Conservation (phyloP, 2,113 vertebrate genomes). For the Gasterosteus aculeatus region DNA sequence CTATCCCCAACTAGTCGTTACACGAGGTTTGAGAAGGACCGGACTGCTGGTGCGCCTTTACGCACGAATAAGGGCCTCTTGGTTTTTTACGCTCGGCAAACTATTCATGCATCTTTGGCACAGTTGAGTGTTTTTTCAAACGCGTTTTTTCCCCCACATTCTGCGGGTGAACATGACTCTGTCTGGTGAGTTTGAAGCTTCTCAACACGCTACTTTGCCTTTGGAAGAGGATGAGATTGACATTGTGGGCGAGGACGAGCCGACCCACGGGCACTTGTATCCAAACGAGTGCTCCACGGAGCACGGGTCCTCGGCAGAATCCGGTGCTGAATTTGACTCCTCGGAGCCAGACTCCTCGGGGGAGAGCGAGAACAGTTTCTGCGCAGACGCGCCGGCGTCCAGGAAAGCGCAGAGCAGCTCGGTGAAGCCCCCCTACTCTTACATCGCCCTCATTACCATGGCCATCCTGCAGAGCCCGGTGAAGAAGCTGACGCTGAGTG, state of each 20-base stretch:
- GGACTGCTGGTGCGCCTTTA: constrained; percentile 50
- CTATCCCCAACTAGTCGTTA: constrained; percentile 14
- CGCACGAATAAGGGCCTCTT: constrained; percentile 35
- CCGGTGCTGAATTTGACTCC: constrained; percentile 70
- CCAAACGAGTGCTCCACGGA: constrained; percentile 45
- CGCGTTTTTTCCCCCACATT: constrained; percentile 8
- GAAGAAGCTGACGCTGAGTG: constrained; percentile 89
- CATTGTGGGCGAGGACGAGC: constrained; percentile 75
- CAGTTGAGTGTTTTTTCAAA: constrained; percentile 1
- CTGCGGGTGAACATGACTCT: constrained; percentile 74
- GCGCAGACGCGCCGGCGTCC: constrained; percentile 47
- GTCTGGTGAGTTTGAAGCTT: constrained; percentile 70
- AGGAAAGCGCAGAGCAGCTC: constrained; percentile 57
- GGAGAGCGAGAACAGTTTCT: constrained; percentile 76
- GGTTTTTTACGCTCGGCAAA: constrained; percentile 56
- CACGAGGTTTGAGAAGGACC: neutral
- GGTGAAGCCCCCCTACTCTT: constrained; percentile 90
- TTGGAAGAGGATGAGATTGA: constrained; percentile 76
- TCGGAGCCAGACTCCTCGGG: constrained; percentile 76
- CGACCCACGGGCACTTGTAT: constrained; percentile 33
- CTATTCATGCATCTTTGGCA: constrained; percentile 21
- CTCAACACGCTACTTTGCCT: constrained; percentile 51
- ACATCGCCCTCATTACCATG: constrained; percentile 95
- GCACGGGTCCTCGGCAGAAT: constrained; percentile 62
- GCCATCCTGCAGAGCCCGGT: constrained; percentile 90